Evolutionary conservation across 2,888 invertebrate species (phyloP), one percentile per base, ranked within the genome.

Genomic region (Acheta domesticus): DNA sequence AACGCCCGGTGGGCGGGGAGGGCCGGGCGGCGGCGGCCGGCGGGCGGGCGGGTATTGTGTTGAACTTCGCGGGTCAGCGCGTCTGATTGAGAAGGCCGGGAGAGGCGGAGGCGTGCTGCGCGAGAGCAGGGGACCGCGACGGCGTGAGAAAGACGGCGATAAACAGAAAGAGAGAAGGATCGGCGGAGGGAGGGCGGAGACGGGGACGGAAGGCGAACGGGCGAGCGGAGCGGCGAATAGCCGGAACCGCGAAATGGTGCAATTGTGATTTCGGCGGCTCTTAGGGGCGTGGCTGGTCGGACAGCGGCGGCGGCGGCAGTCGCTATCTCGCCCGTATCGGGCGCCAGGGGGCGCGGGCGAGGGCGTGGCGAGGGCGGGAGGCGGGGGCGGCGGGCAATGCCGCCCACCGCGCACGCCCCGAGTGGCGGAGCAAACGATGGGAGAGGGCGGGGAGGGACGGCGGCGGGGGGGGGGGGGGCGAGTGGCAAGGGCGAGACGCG

Each of bases 41-140:
- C 12, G 12, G 62, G 62, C 8, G 62, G 62, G n/a, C 62, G 14
- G n/a, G 62, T 62, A 62, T 62, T 62, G 62, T 62, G 62, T 62
- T 62, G 62, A 62, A 62, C 62, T 62, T 62, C 62, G 62, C 62
- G 62, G 62, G 62, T 62, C 62, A 62, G 62, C 62, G 62, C 62
- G 62, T 62, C 62, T 62, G 62, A 62, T 62, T 62, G 62, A 62
- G 62, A 62, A 62, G 62, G n/a, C 62, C n/a, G 62, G 62, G 62
- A 62, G 16, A 12, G 62, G 62, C 62, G n/a, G 36, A 36, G 36
- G 36, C 36, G 36, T 36, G 36, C 36, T 5, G 36, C 36, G 36
- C 36, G 36, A 36, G 36, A 36, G 36, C 36, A 36, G 5, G 36
- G 36, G 36, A 36, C 36, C 36, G 36, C 36, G 5, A 36, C 36